Percentiles rank a stretch among this genome's conserved stretches.
Conservation (phyloP, 2,797 vertebrate genomes). For the Scarus forsteni region DNA sequence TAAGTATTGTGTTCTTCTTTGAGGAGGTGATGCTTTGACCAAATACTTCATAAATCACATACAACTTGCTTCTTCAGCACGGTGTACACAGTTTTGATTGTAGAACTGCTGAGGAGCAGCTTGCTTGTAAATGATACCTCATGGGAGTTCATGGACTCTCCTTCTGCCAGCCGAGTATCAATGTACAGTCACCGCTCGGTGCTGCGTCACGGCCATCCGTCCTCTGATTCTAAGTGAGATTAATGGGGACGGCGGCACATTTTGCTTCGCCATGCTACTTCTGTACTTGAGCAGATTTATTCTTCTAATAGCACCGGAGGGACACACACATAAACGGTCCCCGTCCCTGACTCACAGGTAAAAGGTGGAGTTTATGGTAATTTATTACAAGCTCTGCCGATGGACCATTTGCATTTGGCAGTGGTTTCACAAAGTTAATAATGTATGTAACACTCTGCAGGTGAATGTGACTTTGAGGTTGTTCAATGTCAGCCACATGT, state of each 20-base stretch:
- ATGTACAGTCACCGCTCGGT: conserved; percentile 18
- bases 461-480: conserved; percentile 24
- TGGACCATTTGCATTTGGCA: conserved; percentile 21
- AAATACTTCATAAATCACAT: conserved; percentile 47
- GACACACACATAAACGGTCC: conserved; percentile 32
- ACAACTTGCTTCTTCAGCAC: conserved; percentile 56
- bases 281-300: conserved; percentile 32
- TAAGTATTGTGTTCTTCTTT: conserved; percentile 3
- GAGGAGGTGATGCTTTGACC: conserved; percentile 29
- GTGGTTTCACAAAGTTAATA: conserved; percentile 16
- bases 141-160: conserved; percentile 41
- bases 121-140: conserved; percentile 50
- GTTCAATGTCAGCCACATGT: conserved; percentile 21
- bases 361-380: conserved; percentile 40
- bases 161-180: conserved; percentile 26
- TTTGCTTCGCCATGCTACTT: conserved; percentile 52
- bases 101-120: conserved; percentile 50
- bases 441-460: conserved; percentile 10
- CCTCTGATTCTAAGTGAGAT: conserved; percentile 57
- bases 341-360: conserved; percentile 35
- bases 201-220: conserved; percentile 21
- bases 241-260: conserved; percentile 47
- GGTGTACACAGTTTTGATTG: conserved; percentile 28
- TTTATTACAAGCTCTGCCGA: conserved; percentile 34
- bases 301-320: conserved; percentile 26